Evolutionary conservation across 1,140 invertebrate species (phyloP).

Genomic region (Pachyrhynchus sulphureomaculatus): DNA sequence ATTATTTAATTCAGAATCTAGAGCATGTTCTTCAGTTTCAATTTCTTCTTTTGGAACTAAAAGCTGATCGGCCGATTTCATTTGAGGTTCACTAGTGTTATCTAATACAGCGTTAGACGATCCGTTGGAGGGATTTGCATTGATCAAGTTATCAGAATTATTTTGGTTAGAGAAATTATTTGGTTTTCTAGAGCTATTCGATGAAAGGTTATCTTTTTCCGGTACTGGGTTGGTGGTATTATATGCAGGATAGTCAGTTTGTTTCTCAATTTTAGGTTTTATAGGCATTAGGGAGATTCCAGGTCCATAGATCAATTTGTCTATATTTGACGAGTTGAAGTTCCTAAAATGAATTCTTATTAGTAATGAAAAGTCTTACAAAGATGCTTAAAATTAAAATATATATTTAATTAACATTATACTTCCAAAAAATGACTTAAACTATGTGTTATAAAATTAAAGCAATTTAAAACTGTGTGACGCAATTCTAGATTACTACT

Average conservation of each 20-base stretch:
- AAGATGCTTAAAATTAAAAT: neutral
- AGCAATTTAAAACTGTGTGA: no score
- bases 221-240: neutral
- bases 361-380: neutral
- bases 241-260: neutral
- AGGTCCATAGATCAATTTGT: conserved; percentile 38
- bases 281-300: conserved; percentile 36
- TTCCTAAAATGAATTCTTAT: conserved; percentile 33
- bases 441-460: no score
- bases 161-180: conserved; percentile 1
- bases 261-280: conserved; percentile 25
- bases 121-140: conserved; percentile 12
- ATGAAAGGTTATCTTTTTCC: no score
- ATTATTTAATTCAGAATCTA: neutral
- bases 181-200: no score
- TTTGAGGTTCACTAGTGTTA: conserved; percentile 18
- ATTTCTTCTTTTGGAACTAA: neutral
- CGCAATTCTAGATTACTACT: no score
- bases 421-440: no score
- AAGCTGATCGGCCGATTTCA: conserved; percentile 1
- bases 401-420: no score
- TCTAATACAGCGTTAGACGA: neutral
- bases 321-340: conserved; percentile 33
- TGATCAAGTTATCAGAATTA: conserved; percentile 7
- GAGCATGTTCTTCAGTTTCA: neutral